Evolutionary conservation across 2,113 vertebrate genomes (phyloP).

Genomic region (Paratilapia polleni): DNA sequence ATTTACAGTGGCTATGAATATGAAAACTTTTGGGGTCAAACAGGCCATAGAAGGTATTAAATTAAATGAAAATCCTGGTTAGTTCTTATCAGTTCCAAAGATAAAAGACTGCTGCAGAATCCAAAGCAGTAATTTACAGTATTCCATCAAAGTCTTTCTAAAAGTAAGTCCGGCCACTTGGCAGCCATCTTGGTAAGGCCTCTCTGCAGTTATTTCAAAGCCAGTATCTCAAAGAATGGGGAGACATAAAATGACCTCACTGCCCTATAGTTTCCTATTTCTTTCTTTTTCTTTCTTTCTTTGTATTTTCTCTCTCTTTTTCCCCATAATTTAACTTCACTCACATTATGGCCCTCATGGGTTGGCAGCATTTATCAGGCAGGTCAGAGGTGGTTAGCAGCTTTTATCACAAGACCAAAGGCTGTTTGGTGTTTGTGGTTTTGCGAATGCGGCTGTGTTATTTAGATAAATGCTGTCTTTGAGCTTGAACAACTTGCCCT

Average conservation of each 20-base stretch:
- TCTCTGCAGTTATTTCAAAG: background rate
- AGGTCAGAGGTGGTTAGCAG: conserved; percentile 50
- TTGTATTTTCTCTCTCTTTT: background rate
- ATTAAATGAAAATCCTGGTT: background rate
- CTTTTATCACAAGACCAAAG: conserved; percentile 48
- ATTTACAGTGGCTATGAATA: background rate
- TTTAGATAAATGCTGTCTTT: conserved; percentile 25
- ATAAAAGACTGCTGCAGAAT: background rate
- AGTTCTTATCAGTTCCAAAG: background rate
- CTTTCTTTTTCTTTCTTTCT: background rate
- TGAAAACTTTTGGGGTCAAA: background rate
- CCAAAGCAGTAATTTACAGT: conserved; percentile 2
- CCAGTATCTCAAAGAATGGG: background rate
- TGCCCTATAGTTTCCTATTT: background rate
- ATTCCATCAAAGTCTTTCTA: background rate
- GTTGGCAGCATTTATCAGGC: conserved; percentile 34
- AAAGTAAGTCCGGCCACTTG: background rate
- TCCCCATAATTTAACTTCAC: conserved; percentile 5
- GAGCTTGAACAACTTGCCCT: conserved; percentile 26
- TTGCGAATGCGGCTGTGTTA: conserved; percentile 34
- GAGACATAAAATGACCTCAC: background rate
- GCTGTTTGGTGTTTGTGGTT: conserved; percentile 30
- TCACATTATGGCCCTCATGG: conserved; percentile 6
- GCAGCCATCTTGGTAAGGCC: background rate
- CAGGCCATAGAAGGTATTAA: background rate